Evolutionary conservation across 1,140 invertebrate genomes (phyloP).

Genomic region (Oedothorax gibbosus): DNA sequence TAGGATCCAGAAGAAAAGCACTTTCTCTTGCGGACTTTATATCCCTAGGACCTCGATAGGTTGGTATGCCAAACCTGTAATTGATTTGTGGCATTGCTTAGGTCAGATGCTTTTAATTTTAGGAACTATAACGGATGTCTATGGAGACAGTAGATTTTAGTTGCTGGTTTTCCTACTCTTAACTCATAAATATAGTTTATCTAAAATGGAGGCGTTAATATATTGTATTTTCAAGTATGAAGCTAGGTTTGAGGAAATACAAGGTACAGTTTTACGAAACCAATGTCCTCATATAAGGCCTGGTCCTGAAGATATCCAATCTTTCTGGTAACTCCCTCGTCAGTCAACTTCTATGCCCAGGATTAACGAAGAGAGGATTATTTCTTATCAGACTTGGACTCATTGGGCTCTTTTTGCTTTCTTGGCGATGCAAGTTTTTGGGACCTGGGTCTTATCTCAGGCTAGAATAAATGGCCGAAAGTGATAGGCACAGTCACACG

Average conservation of each 20-base stretch:
- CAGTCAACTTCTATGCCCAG: conserved; percentile 52
- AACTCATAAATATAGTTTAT: no score
- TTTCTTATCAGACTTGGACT: conserved; percentile 55
- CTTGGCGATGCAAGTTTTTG: conserved; percentile 46
- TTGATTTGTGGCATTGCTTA: no score
- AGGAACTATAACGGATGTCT: no score
- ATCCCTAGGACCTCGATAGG: conserved; percentile 35
- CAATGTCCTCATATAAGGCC: not conserved
- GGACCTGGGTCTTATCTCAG: conserved; percentile 50
- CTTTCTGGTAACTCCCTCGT: conserved; percentile 58
- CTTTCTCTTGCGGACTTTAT: conserved; percentile 47
- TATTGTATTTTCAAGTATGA: no score
- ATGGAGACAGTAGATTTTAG: no score
- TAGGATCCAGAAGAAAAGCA: conserved; percentile 40
- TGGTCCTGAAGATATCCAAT: conserved; percentile 46
- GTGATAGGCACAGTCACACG: conserved; percentile 44
- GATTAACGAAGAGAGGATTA: conserved; percentile 61
- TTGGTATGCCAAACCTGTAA: no score
- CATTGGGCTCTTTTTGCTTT: conserved; percentile 52
- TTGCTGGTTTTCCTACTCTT: no score
- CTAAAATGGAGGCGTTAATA: no score
- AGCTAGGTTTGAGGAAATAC: no score
- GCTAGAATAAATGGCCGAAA: conserved; percentile 45
- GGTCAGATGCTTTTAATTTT: no score
- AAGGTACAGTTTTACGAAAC: no score